Conservation (phyloP, 1,140 invertebrate species). For the Temnothorax curvispinosus region DNA sequence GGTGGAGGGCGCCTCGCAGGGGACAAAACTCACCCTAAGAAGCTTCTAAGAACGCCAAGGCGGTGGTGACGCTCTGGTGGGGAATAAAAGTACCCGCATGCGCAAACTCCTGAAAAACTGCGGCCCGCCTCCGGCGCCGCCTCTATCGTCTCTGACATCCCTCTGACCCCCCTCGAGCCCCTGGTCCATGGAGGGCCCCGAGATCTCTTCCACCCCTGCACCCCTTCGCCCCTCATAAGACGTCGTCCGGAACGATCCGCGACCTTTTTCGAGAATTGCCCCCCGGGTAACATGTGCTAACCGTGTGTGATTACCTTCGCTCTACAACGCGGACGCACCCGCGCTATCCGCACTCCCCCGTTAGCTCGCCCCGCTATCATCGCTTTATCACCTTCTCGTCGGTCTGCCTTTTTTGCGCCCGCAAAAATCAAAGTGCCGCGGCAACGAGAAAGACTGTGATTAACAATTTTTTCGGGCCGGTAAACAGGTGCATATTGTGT, state of each 20-base stretch:
- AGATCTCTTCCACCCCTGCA: constrained; percentile 54
- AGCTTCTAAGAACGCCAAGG: constrained; percentile 84
- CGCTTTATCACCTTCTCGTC: constrained; percentile 28
- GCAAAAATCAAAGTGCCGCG: constrained; percentile 70
- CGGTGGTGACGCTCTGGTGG: constrained; percentile 75
- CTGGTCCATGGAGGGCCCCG: constrained; percentile 52
- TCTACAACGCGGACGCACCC: constrained; percentile 30
- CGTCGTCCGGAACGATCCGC: constrained; percentile 74
- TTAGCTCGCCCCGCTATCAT: neutral
- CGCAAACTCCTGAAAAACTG: constrained; percentile 83
- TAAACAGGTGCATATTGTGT: constrained; percentile 24
- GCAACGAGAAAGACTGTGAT: constrained; percentile 3
- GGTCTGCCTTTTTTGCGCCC: constrained; percentile 13
- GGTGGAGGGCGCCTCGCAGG: constrained; percentile 65
- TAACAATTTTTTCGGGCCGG: neutral
- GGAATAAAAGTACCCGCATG: constrained; percentile 85
- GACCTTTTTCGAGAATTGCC: constrained; percentile 81
- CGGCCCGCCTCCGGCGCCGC: constrained; percentile 84
- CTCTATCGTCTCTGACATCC: constrained; percentile 75
- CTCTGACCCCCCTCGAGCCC: constrained; percentile 47
- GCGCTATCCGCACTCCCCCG: constrained; percentile 4
- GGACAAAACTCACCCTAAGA: constrained; percentile 85
- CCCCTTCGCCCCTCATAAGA: constrained; percentile 67
- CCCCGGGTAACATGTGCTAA: constrained; percentile 80
- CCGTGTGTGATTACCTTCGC: constrained; percentile 78